Base-by-base conservation (phyloP, 2,888 invertebrate species). In the Nemapogon koenigi region DNA sequence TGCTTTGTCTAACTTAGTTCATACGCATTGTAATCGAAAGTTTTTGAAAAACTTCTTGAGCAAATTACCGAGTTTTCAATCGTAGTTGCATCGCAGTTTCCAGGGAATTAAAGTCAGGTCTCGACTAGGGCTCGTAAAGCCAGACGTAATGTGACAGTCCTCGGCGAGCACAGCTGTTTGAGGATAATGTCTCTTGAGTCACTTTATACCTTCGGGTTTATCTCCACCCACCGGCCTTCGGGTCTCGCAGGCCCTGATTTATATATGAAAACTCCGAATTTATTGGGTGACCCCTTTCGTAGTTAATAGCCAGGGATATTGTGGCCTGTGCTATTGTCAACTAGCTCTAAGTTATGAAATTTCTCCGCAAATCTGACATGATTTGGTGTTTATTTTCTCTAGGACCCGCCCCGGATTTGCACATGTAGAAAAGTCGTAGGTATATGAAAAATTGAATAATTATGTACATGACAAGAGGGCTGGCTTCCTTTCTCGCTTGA, bases 191-290 rank as follows among this genome's bases (percentile, higher is more conserved):
- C 57, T 43, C 47, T 45, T 50, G 28, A 28, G 13, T 33, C 15
- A 17, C 28, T 25, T 28, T 37, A 26, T 37, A 18, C 27, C 32
- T 11, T 11, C 49, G 55, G 53, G 61, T 64, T 69, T 68, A 68
- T 67, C 64, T 63, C 46, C 48, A 66, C 64, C 62, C 46, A 48
- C 51, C 52, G 60, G 59, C 62, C 59, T 62, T 56, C 56, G 60
- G 60, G 57, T 53, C 57, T 51, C 50, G 56, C 55, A 48, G 53
- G 52, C 59, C 47, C 60, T 66, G 67, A 70, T 71, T 71, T 71
- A 71, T 67, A 64, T 57, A 62, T 62, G 57, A 61, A 64, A 66
- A 66, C 55, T 62, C 57, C 50, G 50, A 60, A 71, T 69, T 64
- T 69, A 70, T 63, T 56, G 59, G 57, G 53, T 50, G 57, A 51